Evolutionary conservation across 2,797 vertebrate species (phyloP).

Genomic region (Rachycentron canadum): DNA sequence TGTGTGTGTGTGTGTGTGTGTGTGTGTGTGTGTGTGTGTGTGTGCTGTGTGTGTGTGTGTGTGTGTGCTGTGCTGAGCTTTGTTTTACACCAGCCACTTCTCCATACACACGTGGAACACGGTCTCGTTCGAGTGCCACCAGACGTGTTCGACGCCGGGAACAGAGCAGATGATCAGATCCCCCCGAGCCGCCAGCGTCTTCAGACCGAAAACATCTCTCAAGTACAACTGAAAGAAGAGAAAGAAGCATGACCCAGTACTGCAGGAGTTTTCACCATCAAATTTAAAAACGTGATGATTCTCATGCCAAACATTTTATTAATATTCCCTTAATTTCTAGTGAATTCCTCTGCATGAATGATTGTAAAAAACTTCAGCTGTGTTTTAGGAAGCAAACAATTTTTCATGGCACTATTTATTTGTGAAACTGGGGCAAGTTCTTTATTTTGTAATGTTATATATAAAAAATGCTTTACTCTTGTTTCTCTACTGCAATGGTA

Average conservation of each 20-base stretch:
- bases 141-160: constrained; percentile 86
- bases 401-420: no score
- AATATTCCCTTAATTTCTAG: no score
- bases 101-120: constrained; percentile 90
- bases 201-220: constrained; percentile 90
- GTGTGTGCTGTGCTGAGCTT: neutral
- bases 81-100: constrained; percentile 89
- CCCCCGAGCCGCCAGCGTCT: constrained; percentile 88
- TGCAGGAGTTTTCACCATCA: neutral
- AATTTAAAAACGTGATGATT: neutral
- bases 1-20: constrained; percentile 6
- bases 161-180: constrained; percentile 87
- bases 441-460: no score
- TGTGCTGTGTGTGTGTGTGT: constrained; percentile 5
- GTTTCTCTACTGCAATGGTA: no score
- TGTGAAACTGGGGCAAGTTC: no score
- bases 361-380: no score
- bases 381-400: no score
- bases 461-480: no score
- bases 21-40: neutral
- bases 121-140: constrained; percentile 92
- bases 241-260: neutral
- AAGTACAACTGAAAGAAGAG: constrained; percentile 84
- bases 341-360: no score
- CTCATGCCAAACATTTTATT: neutral